Conservation (phyloP, 2,888 invertebrate genomes). For the Cataglyphis rosenhaueri region DNA sequence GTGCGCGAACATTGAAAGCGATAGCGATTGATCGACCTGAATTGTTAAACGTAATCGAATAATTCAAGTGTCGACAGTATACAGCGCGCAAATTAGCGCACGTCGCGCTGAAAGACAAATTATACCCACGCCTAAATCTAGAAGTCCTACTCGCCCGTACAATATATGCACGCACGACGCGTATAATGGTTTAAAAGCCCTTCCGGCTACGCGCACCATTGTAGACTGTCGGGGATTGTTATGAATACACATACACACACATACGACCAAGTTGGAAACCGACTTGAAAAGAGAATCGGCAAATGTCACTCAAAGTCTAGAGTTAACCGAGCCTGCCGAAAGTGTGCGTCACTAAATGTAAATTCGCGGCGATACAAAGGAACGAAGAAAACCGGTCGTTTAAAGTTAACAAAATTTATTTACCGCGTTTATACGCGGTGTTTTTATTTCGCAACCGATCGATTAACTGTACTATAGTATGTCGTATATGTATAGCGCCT, state of each 20-base stretch:
- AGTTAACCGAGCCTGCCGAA: conserved; percentile 2
- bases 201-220: conserved; percentile 4
- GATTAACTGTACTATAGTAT: conserved; percentile 15
- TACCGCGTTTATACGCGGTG: background rate
- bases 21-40: conserved; percentile 44
- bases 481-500: background rate
- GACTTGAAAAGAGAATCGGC: conserved; percentile 11
- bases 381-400: background rate
- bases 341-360: background rate
- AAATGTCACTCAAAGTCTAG: conserved; percentile 24
- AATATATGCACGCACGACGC: conserved; percentile 31
- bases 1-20: conserved; percentile 16
- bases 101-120: conserved; percentile 42
- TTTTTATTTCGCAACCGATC: conserved; percentile 6
- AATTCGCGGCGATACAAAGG: background rate
- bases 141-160: conserved; percentile 32
- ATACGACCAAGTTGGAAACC: background rate
- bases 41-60: conserved; percentile 46
- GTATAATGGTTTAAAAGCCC: conserved; percentile 50
- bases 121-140: conserved; percentile 14
- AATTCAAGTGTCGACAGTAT: conserved; percentile 44
- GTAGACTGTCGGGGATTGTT: conserved; percentile 18
- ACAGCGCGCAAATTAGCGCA: conserved; percentile 38
- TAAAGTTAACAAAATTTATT: conserved; percentile 8
- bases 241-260: background rate